Evolutionary conservation across 2,113 vertebrate species (phyloP).

Genomic region (Lagopus leucura): DNA sequence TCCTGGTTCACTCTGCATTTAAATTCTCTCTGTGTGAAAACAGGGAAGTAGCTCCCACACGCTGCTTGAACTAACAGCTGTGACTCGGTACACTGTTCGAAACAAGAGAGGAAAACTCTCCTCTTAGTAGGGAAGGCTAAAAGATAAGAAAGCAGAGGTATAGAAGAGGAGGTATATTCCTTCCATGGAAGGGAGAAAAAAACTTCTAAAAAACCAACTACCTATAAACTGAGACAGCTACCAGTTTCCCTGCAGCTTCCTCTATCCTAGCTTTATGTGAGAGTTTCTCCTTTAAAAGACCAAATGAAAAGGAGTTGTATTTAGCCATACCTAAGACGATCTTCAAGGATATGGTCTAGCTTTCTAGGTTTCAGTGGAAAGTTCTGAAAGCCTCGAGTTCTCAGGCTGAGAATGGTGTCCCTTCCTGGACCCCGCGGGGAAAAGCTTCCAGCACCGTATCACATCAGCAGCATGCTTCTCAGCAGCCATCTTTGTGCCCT

Average conservation of each 20-base stretch:
- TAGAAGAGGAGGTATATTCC: neutral
- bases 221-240: neutral
- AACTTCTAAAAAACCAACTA: neutral
- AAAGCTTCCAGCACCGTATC: neutral
- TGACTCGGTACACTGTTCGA: neutral
- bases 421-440: neutral
- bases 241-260: neutral
- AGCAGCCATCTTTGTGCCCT: neutral
- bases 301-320: neutral
- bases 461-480: neutral
- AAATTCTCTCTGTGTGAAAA: slow-evolving; percentile 41
- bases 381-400: neutral
- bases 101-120: neutral
- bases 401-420: neutral
- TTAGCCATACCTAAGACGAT: neutral
- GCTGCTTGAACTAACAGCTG: slow-evolving; percentile 21
- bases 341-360: neutral
- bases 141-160: slow-evolving; percentile 24
- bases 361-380: neutral
- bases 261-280: neutral
- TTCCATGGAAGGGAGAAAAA: neutral
- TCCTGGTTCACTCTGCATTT: slow-evolving; percentile 16
- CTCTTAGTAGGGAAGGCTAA: neutral
- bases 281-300: neutral
- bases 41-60: neutral